Base-by-base conservation (phyloP, 2,113 vertebrate species). In the Nothobranchius furzeri region DNA sequence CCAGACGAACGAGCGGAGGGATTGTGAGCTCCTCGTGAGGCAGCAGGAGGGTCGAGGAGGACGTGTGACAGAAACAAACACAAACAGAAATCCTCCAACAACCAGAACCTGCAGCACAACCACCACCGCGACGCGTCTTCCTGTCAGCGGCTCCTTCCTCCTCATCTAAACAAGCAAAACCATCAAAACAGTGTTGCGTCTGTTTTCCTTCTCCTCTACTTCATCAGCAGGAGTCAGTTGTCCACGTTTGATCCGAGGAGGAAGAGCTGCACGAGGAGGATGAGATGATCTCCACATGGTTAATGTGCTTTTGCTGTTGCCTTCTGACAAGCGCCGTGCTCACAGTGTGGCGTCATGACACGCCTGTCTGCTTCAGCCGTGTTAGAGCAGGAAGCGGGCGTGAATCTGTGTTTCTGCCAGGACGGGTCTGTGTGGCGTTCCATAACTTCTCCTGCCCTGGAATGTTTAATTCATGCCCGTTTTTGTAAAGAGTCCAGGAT, bases 401-500 rank as follows among this genome's bases (percentile, higher is more conserved):
- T 54, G 43, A 81, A 86, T 84, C 60, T 53, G 6, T 89, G 87
- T 91, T 91, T 85, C 88, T 89, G 85, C 80, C 90, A 88, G 87
- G 82, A 59, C 50, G 57, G 57, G 82, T 91, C 84, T 87, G 70
- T 2, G 64, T 81, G 88, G 86, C 12, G 59, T 82, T 77, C 78
- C 69, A 30, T 62, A 60, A 70, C 58, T 69, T 74, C 62, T 74
- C 61, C 65, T 74, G 52, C 70, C 43, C 17, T 1, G 46, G 66
- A 0, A 88, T 89, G 75, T 87, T 85, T 90, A 85, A 91, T 90
- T 89, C 77, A 91, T 82, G 67, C 1, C 7, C 12, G 35, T 64
- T 68, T 68, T 75, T 20, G 9, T 79, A 76, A 87, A 86, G 73
- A 82, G 58, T 74, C 71, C 60, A 72, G 54, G 82, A 81, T 70